A percentile compares a stretch with the other conserved stretches of the same genome.
These are phyloP conservation scores for Brachionus paranguensis DNA, from an alignment of 1,140 invertebrate species.

Conservation along the genomic window DNA sequence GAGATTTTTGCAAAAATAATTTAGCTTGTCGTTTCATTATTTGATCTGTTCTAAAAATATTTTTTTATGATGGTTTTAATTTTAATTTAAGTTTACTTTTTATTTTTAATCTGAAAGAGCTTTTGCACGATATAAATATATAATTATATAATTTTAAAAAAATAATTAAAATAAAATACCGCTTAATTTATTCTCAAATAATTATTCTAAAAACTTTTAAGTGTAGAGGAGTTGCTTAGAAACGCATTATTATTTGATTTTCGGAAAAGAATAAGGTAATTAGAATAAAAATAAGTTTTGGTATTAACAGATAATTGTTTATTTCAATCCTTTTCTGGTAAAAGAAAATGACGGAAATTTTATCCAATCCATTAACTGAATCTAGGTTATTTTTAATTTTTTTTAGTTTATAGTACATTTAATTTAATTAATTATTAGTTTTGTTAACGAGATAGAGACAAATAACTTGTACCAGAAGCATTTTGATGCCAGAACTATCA, in stretches of 20 bases:
- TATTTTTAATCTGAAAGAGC: too few relatives aligned
- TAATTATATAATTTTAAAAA: too few relatives aligned
- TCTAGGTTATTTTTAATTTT: neutral
- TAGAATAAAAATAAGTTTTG: neutral
- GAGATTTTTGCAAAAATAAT: too few relatives aligned
- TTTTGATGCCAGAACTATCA: neutral
- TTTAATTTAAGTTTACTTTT: too few relatives aligned
- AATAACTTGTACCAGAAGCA: neutral
- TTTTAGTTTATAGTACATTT: neutral
- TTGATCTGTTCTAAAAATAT: too few relatives aligned
- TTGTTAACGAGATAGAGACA: neutral
- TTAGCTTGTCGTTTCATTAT: too few relatives aligned
- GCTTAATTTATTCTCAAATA: too few relatives aligned
- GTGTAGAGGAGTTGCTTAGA: neutral
- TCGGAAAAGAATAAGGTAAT: neutral
- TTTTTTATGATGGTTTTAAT: too few relatives aligned
- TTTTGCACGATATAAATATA: too few relatives aligned
- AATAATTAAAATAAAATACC: too few relatives aligned
- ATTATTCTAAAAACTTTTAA: neutral
- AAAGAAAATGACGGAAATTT: neutral
- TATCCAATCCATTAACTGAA: neutral
- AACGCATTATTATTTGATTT: neutral
- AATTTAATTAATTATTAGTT: neutral
- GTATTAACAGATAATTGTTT: neutral
- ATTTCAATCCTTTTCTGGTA: neutral